Conservation (phyloP, 2,113 vertebrate genomes). For the Anthoscopus minutus region DNA sequence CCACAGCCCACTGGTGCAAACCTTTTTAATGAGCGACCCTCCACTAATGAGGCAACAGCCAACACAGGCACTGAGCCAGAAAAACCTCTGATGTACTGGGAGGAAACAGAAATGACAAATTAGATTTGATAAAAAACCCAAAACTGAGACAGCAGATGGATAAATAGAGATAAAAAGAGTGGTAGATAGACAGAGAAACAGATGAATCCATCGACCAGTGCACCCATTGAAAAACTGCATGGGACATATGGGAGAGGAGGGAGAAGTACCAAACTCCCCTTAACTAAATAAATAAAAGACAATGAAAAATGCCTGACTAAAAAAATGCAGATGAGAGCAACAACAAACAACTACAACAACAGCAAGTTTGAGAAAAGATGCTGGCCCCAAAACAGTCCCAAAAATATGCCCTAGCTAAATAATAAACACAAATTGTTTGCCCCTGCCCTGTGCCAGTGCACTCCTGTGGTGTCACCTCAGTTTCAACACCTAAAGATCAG, state of each 20-base stretch:
- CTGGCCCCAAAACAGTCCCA: neutral
- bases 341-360: neutral
- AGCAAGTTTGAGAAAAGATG: rapidly evolving
- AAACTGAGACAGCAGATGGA: neutral
- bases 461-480: neutral
- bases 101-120: neutral
- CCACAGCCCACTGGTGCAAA: neutral
- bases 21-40: neutral
- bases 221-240: neutral
- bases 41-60: neutral
- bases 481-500: neutral
- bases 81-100: rapidly evolving
- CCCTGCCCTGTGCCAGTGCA: neutral
- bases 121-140: neutral
- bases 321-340: neutral
- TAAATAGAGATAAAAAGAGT: neutral
- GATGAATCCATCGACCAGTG: neutral
- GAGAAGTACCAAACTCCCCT: neutral
- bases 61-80: neutral
- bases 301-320: neutral
- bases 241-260: neutral
- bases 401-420: neutral
- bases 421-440: neutral
- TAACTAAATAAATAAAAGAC: neutral
- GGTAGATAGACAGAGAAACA: neutral